These are phyloP conservation scores for Caenorhabditis drosophilae DNA, from an alignment of 2,888 invertebrate genomes.

Conservation along the genomic window DNA sequence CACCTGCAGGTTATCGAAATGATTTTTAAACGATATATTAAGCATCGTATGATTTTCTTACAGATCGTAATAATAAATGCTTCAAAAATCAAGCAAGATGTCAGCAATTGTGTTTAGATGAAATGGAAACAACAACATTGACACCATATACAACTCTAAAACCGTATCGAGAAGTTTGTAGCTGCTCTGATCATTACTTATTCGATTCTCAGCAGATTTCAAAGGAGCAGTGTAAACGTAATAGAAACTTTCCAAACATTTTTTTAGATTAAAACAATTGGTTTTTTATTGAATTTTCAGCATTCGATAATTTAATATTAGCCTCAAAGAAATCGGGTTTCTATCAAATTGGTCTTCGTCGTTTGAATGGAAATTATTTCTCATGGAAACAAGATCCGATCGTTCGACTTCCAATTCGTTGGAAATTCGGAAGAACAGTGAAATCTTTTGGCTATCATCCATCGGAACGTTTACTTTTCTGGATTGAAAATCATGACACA, in stretches of 20 bases:
- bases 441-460: not conserved
- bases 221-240: not conserved
- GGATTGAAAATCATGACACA: slow-evolving; percentile 3
- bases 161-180: not conserved
- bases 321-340: not conserved
- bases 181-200: not conserved
- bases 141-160: not conserved
- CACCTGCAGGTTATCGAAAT: no score
- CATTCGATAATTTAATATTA: not conserved
- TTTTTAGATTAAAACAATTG: not conserved
- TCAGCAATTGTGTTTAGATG: slow-evolving; percentile 2
- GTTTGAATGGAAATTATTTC: not conserved
- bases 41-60: no score
- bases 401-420: not conserved
- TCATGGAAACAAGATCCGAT: slow-evolving; percentile 3
- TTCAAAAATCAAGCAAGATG: slow-evolving; percentile 2
- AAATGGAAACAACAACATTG: not conserved
- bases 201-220: not conserved
- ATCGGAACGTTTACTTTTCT: not conserved
- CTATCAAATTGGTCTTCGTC: not conserved
- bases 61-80: not conserved
- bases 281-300: slow-evolving; percentile 1
- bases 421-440: not conserved
- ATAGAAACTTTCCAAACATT: not conserved
- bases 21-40: no score